These are phyloP conservation scores for Apodemus agrarius DNA, from an alignment of 2,797 vertebrate genomes.

Conservation along the genomic window DNA sequence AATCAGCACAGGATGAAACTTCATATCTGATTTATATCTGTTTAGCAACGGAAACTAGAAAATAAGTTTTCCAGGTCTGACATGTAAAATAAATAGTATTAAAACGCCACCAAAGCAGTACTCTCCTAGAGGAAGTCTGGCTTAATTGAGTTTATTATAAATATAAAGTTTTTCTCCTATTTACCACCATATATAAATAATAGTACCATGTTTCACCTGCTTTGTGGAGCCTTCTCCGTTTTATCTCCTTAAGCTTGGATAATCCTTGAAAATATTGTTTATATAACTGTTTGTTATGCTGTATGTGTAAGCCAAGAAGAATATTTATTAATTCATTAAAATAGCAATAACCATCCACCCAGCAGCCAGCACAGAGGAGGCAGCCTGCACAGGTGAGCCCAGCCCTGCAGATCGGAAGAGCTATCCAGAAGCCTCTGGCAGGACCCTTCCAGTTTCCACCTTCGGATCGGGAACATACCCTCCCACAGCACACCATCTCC, in stretches of 20 bases:
- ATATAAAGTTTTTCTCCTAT: not conserved
- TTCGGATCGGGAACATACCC: too few species aligned
- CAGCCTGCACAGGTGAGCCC: too few species aligned
- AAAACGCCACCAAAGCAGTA: not conserved
- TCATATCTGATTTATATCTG: constrained; percentile 27
- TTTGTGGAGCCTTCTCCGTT: not conserved
- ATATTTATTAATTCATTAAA: not conserved
- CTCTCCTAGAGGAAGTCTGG: not conserved
- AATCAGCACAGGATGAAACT: not conserved
- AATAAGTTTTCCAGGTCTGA: constrained; percentile 17
- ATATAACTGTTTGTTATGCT: not conserved
- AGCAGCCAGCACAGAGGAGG: too few species aligned
- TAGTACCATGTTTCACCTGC: not conserved
- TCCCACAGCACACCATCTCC: too few species aligned
- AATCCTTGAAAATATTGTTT: not conserved
- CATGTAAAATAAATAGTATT: not conserved
- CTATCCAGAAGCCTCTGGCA: too few species aligned
- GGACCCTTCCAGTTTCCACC: too few species aligned
- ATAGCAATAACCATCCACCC: too few species aligned
- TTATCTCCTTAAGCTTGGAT: not conserved
- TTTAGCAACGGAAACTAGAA: constrained; percentile 52
- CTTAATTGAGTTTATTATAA: constrained; percentile 6
- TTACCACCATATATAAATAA: not conserved
- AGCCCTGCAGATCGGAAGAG: too few species aligned
- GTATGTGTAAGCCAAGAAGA: not conserved